A percentile compares a stretch with the other conserved stretches of the same genome.
Conservation (phyloP, 2,113 vertebrate genomes). For the Varanus salvator region DNA sequence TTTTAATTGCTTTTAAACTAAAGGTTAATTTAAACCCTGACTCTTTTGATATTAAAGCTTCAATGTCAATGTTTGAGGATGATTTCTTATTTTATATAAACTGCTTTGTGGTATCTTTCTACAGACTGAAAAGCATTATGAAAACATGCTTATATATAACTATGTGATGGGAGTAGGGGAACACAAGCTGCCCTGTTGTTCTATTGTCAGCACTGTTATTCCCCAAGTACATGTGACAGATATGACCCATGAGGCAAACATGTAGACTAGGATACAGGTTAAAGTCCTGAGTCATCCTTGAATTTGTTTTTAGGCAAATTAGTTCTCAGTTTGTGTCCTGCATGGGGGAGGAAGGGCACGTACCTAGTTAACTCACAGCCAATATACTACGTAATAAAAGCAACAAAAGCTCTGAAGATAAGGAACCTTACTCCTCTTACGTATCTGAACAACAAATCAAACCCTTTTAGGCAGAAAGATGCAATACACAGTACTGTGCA, state of each 20-base stretch:
- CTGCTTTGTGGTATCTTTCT: too few relatives aligned
- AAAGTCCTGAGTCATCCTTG: neutral
- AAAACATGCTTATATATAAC: neutral
- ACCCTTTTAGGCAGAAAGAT: neutral
- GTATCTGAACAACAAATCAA: neutral
- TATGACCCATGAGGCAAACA: neutral
- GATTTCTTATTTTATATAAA: neutral
- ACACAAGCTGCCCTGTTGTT: neutral
- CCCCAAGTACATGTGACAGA: neutral
- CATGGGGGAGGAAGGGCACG: too few relatives aligned
- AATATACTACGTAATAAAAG: neutral
- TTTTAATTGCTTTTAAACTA: neutral
- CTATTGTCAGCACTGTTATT: neutral
- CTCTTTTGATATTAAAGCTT: neutral
- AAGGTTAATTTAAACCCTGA: neutral
- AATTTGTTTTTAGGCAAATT: neutral
- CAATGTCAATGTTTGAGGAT: neutral
- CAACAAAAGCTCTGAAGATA: neutral
- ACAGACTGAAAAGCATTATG: too few relatives aligned
- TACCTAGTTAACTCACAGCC: neutral
- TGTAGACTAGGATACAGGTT: too few relatives aligned
- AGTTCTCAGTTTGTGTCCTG: neutral
- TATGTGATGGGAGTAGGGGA: neutral
- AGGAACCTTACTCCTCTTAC: neutral
- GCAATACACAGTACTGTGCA: neutral